Evolutionary conservation across 2,797 vertebrate genomes (phyloP).

Genomic region (Xyrichtys novacula): DNA sequence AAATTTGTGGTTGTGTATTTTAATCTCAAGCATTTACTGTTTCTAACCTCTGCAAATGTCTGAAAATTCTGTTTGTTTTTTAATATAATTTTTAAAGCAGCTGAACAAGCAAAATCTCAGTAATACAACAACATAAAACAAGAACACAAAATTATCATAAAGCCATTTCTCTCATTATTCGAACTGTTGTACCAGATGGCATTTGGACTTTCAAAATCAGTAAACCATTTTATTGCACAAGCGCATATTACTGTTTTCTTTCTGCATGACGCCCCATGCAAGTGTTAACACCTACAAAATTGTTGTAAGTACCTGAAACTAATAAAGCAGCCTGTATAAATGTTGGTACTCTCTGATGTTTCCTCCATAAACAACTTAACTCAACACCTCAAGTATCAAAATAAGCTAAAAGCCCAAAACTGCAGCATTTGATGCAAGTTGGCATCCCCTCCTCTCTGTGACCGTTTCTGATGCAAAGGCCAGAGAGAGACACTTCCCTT

Average conservation of each 20-base stretch:
- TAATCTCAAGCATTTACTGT: background rate
- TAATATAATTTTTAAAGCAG: background rate
- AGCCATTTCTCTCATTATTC: background rate
- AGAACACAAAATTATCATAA: background rate
- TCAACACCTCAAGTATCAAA: conserved; percentile 14
- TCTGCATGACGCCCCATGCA: background rate
- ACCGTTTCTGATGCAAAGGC: conserved; percentile 5
- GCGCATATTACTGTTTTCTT: conserved; percentile 7
- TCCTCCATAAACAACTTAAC: conserved; percentile 21
- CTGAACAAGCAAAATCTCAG: background rate
- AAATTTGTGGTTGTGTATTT: background rate
- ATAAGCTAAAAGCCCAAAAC: conserved; percentile 16
- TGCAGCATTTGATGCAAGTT: conserved; percentile 10
- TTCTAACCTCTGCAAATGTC: background rate
- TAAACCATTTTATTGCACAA: background rate
- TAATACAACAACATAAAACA: background rate
- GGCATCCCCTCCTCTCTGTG: background rate
- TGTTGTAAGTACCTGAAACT: conserved; percentile 8
- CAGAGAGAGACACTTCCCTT: background rate
- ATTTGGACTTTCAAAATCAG: conserved; percentile 3
- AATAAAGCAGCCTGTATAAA: conserved; percentile 3
- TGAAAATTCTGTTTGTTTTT: background rate
- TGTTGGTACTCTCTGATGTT: conserved; percentile 15
- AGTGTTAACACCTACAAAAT: conserved; percentile 2
- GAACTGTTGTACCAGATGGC: background rate